Evolutionary conservation across 1,140 invertebrate species (phyloP), one percentile per base, ranked within the genome.

Genomic region (Trichomalopsis sarcophagae): DNA sequence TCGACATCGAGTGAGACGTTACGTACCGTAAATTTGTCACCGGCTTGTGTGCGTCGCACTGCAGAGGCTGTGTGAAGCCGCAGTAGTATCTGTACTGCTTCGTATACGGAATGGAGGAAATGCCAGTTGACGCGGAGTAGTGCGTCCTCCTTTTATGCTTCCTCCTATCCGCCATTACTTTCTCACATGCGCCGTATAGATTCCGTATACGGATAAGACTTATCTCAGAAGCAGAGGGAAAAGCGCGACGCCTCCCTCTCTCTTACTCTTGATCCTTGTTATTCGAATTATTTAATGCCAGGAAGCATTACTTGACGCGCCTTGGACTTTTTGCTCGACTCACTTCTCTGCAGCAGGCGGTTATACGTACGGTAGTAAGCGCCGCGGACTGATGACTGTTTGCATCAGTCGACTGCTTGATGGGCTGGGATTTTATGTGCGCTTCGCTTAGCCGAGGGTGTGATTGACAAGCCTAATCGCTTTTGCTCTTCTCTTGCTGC

Each of bases 61-160:
- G 84, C 78, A 30, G 90, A 91, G 90, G 89, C 90, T 92, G 91
- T 91, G 90, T 90, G 90, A 92, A 92, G 91, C 55, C 17, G 6
- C 55, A 17, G 17, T n/a, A n/a, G 55, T 62, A 91, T 92, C 0
- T n/a, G 21, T 13, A 33, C 68, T 71, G 68, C 68, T 71, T 71
- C 30, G 27, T 71, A 69, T 23, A 9, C 7, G 14, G 2, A 9
- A 71, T 71, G 11, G 68, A 71, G 85, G 77, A 82, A 79, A 88
- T 87, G 87, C 82, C 33, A 7, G 66, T 76, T n/a, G 30, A 66
- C 44, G 74, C 2, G 10, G 47, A 73, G 87, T 86, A 86, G 82
- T 82, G 88, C 88, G 87, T 90, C 87, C 88, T 89, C 88, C 87
- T 91, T 62, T 91, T 91, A 92, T 92, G 91, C 89, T 89, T 80